A percentile compares a stretch with the other conserved stretches of the same genome.
Conservation (phyloP, 1,140 invertebrate species). For the Agrypnia vestita region DNA sequence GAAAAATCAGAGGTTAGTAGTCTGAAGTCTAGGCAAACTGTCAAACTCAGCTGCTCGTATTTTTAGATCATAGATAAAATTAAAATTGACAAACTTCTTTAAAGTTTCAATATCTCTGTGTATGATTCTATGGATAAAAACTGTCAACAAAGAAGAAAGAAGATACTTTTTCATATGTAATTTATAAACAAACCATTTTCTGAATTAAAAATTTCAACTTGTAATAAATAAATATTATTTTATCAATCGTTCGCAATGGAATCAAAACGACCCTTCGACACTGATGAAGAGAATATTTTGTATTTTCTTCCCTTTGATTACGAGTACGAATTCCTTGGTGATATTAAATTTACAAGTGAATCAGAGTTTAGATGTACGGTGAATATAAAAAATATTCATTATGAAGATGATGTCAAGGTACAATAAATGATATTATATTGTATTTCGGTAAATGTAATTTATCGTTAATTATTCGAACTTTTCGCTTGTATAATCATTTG, state of each 20-base stretch:
- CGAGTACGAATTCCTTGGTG: conserved; percentile 50
- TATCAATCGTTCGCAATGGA: background rate
- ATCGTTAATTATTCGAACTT: too few relatives aligned
- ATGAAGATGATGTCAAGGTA: conserved; percentile 57
- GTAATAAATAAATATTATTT: background rate
- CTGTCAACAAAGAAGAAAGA: too few relatives aligned
- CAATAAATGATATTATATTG: conserved; percentile 8
- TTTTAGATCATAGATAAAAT: background rate
- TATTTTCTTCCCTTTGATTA: conserved; percentile 49
- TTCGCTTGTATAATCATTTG: too few relatives aligned
- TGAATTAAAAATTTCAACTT: too few relatives aligned
- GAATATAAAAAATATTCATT: conserved; percentile 52
- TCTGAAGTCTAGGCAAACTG: conserved; percentile 6
- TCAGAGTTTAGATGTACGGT: conserved; percentile 53
- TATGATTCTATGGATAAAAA: too few relatives aligned
- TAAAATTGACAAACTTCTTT: too few relatives aligned
- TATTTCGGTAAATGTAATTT: too few relatives aligned
- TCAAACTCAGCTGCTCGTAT: conserved; percentile 46
- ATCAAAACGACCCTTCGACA: background rate
- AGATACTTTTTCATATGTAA: too few relatives aligned
- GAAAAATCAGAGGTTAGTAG: background rate
- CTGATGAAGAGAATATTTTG: conserved; percentile 53
- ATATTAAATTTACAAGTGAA: conserved; percentile 52
- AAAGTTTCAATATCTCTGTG: too few relatives aligned
- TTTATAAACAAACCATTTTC: too few relatives aligned